Base-by-base conservation (phyloP, 2,797 vertebrate species). In the Eupleurogrammus muticus region DNA sequence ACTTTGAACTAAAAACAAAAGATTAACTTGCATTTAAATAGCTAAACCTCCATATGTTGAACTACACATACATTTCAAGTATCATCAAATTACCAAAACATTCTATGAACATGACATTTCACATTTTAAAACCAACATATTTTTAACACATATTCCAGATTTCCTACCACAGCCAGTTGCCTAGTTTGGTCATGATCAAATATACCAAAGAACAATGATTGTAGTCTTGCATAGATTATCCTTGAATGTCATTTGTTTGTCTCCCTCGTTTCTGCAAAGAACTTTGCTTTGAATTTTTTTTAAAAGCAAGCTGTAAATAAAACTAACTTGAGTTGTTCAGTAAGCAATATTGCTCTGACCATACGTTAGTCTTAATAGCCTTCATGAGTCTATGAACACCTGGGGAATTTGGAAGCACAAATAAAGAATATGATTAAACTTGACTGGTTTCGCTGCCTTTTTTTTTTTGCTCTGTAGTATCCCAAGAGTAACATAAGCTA, bases 351-450 rank as follows among this genome's bases (percentile, higher is more conserved):
- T 56, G 56, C 59, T 69, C 1, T 2, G 59, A 59, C 50, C 76
- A 76, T 89, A 83, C 34, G 54, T 88, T 82, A 52, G 73, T 79
- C 70, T 35, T 66, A 73, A 75, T 58, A 64, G 28, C 28, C 28
- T 28, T 28, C 49, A 47, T 35, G 56, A 42, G 64, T 77, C 61
- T 55, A 24, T 44, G 21, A 20, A 40, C 36, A 59, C 82, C 80
- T 61, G 54, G 81, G 83, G 79, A 79, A 84, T 85, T 72, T 40
- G 35, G 59, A 38, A 69, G 55, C 53, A 56, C 78, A 85, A 77
- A 80, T 81, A 87, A 83, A 84, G 60, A 84, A 86, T 70, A 74
- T 82, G 58, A 90, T 89, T 86, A 83, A 89, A 82, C 69, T 63
- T 71, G 83, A 86, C 84, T 81, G 67, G 61, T 72, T 80, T 56